Percentiles rank a stretch among this genome's conserved stretches.
Conservation (phyloP, 2,888 invertebrate genomes). For the Plusia festucae region DNA sequence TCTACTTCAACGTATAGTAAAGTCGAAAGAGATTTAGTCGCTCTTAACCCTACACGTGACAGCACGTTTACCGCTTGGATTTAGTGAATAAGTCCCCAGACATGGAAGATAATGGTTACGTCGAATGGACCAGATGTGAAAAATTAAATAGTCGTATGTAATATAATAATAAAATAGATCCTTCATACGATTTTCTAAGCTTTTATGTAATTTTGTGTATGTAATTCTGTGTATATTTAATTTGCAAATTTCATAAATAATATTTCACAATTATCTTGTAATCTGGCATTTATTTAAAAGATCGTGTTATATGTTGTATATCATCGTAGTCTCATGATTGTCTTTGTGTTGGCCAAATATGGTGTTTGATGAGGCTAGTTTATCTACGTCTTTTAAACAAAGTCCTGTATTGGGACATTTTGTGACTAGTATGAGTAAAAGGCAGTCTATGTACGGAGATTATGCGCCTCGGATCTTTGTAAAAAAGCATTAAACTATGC, state of each 20-base stretch:
- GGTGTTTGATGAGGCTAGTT: constrained; percentile 37
- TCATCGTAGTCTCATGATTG: constrained; percentile 51
- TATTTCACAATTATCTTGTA: constrained; percentile 58
- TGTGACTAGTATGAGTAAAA: constrained; percentile 16
- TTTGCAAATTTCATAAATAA: constrained; percentile 59
- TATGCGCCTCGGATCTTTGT: constrained; percentile 39
- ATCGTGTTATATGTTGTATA: constrained; percentile 61
- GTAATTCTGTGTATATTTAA: constrained; percentile 66
- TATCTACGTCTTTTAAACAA: constrained; percentile 25
- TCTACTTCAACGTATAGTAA: too few relatives aligned
- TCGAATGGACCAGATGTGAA: constrained; percentile 59
- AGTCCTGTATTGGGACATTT: constrained; percentile 34
- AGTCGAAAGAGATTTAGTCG: too few relatives aligned
- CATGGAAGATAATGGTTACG: constrained; percentile 51
- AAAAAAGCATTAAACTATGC: constrained; percentile 16
- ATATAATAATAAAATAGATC: constrained; percentile 57
- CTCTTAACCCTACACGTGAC: too few relatives aligned
- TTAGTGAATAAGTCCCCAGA: too few relatives aligned
- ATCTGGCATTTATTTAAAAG: constrained; percentile 75
- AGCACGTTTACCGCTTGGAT: too few relatives aligned
- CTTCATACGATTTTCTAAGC: constrained; percentile 63
- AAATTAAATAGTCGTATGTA: constrained; percentile 59
- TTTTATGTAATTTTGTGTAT: constrained; percentile 69
- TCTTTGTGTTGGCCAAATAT: constrained; percentile 50
- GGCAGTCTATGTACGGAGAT: constrained; percentile 17